Base-by-base conservation (phyloP, 2,113 vertebrate genomes). In the Chionis minor region DNA sequence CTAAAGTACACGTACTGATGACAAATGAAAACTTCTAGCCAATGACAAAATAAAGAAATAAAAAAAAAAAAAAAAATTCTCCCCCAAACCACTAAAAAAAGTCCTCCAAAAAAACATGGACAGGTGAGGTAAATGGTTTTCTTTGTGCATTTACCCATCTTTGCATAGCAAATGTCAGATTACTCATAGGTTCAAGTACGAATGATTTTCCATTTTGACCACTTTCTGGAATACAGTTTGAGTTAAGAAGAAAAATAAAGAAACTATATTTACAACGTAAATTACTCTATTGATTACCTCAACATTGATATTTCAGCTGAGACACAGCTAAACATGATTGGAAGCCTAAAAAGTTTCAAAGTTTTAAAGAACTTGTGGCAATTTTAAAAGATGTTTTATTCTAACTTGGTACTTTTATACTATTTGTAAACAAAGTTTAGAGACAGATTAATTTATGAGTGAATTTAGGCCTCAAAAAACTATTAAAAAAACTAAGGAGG, bases 101-200 rank as follows among this genome's bases (percentile, higher is more conserved):
- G 1, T 20, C 11, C 9, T 10, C 9, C 9, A 40, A 33, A 26
- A 35, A 28, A 14, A 0, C 4, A 15, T 30, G 10, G 30, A 56
- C 24, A 38, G 13, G 9, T 44, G 12, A 61, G 15, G 51, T 3
- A 67, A 84, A 38, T 21, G 1, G 21, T 63, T 5, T 19, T 61
- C 8, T 35, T 42, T 70, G 10, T 59, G 20, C 4, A 38, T 32
- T 80, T 81, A n/a, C 2, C 7, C 6, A 32, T 47, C 32, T 56
- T 81, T 44, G 17, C 12, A 21, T 3, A 28, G 30, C 8, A 69
- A 75, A 65, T 51, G 4, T 35, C 55, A 55, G 17, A 40, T 6
- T n/a, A 38, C 14, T 67, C 6, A 54, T 9, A 58, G 4, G 10
- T 40, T 77, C 14, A 72, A 11, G 5, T 40, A 12, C 8, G 38